A percentile compares a stretch with the other conserved stretches of the same genome.
These are phyloP conservation scores for Apeira syringaria DNA, from an alignment of 2,888 invertebrate species.

Conservation along the genomic window DNA sequence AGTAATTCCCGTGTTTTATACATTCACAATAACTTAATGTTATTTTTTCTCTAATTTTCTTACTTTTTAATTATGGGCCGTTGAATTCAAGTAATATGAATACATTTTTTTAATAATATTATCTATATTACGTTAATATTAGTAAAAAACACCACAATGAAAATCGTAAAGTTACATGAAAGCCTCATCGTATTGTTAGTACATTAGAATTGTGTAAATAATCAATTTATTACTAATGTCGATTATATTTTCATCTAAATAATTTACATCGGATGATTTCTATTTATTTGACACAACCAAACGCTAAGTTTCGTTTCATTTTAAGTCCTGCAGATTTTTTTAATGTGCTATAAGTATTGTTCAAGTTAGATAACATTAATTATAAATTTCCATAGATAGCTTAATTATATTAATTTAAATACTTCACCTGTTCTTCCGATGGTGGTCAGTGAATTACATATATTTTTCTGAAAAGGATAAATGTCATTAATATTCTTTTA, in stretches of 20 bases:
- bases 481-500: no score
- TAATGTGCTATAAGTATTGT: no score
- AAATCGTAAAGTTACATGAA: constrained; percentile 14
- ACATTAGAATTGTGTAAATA: constrained; percentile 1
- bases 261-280: constrained; percentile 19
- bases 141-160: constrained; percentile 16
- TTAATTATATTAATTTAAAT: constrained; percentile 31
- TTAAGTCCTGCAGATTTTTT: constrained; percentile 14
- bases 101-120: no score
- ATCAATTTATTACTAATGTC: constrained; percentile 10
- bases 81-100: no score
- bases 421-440: constrained; percentile 44
- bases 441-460: constrained; percentile 57
- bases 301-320: constrained; percentile 25
- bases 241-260: constrained; percentile 14
- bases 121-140: background rate
- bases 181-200: background rate
- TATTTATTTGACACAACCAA: constrained; percentile 32
- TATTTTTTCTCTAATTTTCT: no score
- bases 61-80: no score
- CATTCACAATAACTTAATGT: no score
- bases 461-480: constrained; percentile 68
- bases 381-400: constrained; percentile 26
- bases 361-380: constrained; percentile 17
- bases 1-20: no score